Base-by-base conservation (phyloP, 2,888 invertebrate species). In the Cephalotes varians region DNA sequence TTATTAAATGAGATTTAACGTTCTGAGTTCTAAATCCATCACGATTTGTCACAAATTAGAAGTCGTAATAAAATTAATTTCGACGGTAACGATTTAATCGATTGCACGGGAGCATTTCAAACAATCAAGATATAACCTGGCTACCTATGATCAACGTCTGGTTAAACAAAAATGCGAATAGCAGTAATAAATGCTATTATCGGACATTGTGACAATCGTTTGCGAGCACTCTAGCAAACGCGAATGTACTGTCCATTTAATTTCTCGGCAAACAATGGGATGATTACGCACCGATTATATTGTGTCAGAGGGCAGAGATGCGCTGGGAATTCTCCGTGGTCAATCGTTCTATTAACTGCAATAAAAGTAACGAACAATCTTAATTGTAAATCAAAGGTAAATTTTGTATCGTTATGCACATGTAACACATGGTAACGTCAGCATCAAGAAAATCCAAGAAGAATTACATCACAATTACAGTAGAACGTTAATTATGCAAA, bases 211-310 rank as follows among this genome's bases (percentile, higher is more conserved):
- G 77, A 72, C 73, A 73, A 72, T 79, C 74, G 77, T 56, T 51
- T 44, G 44, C 77, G 74, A 73, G 77, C 77, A 47, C 77, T 79
- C 73, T 56, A 44, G 74, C 56, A 56, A n/a, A 79, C 77, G 74
- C 77, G 56, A 73, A 73, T 73, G 77, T 34, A 72, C 77, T 56
- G 77, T 72, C 77, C 74, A 73, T 79, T 79, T 79, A 79, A 79
- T 79, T 79, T 79, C 77, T 79, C 77, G 77, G 77, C 77, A 79
- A 79, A 79, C 77, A 79, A 79, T 79, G 74, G 77, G 77, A 79
- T 73, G 77, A 79, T 79, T 79, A 79, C 77, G 77, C 77, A 73
- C 74, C 77, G 77, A 79, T 79, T 79, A 56, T 79, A 79, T 73
- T 73, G 72, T 73, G 72, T 72, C 77, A 56, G 77, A 79, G 77